Evolutionary conservation across 2,113 vertebrate species (phyloP), one percentile per base, ranked within the genome.

Genomic region (Myiozetetes cayanensis): DNA sequence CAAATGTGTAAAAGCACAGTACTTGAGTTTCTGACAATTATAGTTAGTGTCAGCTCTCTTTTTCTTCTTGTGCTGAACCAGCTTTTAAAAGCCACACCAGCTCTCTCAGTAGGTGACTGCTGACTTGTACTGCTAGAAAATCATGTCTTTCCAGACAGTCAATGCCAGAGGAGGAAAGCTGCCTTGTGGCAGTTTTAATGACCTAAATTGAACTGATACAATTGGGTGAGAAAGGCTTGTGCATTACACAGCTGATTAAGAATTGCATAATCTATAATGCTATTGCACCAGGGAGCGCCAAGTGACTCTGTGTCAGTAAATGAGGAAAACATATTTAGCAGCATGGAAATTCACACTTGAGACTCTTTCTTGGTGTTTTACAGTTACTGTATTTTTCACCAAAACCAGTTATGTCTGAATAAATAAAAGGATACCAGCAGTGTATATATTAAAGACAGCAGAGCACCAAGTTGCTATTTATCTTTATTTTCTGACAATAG

Each of bases 181-280:
- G 75, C 55, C 59, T 80, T 65, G 52, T 93, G 90, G 65, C 72
- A 92, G 22, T 92, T 96, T 81, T 68, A 93, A 94, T 90, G 92
- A 95, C 93, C 85, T 92, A 92, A 86, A 92, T 75, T 94, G 68
- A 86, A 86, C 59, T 37, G 35, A 10, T 93, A 93, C 39, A 47
- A 80, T 80, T 84, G 79, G 61, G 76, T 81, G 83, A 93, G 52
- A 52, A 92, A 75, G 53, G 56, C 37, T 82, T 74, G 43, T 71
- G 68, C 37, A 33, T 93, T 81, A 89, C 59, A 91, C 59, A 93
- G 85, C 72, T 94, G 93, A 90, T 95, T 91, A 95, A 92, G 82
- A 71, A 72, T 66, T 88, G 90, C 28, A 63, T 85, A 80, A 94
- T 94, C 81, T 82, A 41, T 87, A 92, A 94, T 91, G 83, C 63